Evolutionary conservation across 92 coral and sea anemone species (phyloP).

Genomic region (Bergia sp.): DNA sequence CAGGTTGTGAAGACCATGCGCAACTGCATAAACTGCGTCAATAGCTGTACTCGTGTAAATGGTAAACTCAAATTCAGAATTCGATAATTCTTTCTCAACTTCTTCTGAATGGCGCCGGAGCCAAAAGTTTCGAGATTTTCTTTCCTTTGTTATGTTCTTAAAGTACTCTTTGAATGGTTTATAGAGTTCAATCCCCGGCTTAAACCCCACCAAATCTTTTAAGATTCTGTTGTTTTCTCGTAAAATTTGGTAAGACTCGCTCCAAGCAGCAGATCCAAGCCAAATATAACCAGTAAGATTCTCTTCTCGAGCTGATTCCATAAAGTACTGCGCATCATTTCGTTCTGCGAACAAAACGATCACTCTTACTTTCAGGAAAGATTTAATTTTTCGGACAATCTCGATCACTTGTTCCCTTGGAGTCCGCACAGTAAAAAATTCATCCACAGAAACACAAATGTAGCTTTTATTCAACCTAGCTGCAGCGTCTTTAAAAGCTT

Average conservation of each 20-base stretch:
- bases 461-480: conserved; percentile 38
- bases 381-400: conserved; percentile 51
- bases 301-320: conserved; percentile 59
- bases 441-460: conserved; percentile 70
- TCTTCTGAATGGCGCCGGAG: conserved; percentile 44
- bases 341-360: conserved; percentile 74
- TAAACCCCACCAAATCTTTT: conserved; percentile 58
- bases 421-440: conserved; percentile 67
- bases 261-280: conserved; percentile 80
- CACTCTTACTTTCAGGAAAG: conserved; percentile 65
- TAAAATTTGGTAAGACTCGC: conserved; percentile 60
- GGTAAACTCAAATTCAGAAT: conserved; percentile 55
- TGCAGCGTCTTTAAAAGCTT: conserved; percentile 65
- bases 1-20: conserved; percentile 73
- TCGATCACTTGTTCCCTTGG: conserved; percentile 43
- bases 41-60: conserved; percentile 71
- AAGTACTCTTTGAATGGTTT: conserved; percentile 61
- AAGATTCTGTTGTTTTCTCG: conserved; percentile 57
- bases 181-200: conserved; percentile 52
- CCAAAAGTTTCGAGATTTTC: conserved; percentile 69
- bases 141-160: conserved; percentile 51
- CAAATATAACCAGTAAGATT: conserved; percentile 73
- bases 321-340: conserved; percentile 72
- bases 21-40: conserved; percentile 86
- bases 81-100: conserved; percentile 40